Percentiles rank a stretch among this genome's conserved stretches.
phyloP scores from a whole-genome alignment of 2,888 invertebrate species.

The Selenia dentaria region DNA sequence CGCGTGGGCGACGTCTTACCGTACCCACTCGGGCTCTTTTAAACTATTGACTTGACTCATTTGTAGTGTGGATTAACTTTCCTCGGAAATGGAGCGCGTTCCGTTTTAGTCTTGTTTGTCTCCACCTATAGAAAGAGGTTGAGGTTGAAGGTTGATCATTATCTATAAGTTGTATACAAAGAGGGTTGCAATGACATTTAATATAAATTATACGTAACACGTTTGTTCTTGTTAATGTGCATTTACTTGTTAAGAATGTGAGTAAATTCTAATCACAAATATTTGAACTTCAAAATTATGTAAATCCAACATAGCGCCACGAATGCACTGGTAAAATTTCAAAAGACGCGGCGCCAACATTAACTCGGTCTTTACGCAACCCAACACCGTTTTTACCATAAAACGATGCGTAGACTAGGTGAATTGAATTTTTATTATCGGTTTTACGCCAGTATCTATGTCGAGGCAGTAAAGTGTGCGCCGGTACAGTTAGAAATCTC shows the following conservation, averaged over 20 bases:
- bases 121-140: slow-evolving; percentile 25
- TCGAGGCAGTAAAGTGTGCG: slow-evolving; percentile 51
- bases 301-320: slow-evolving; percentile 25
- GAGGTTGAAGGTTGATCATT: slow-evolving; percentile 24
- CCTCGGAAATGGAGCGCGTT: slow-evolving; percentile 27
- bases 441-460: slow-evolving; percentile 55
- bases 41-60: slow-evolving; percentile 3
- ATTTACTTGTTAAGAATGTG: no score
- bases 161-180: slow-evolving; percentile 29
- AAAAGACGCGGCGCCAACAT: slow-evolving; percentile 55
- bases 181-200: slow-evolving; percentile 17
- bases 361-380: slow-evolving; percentile 49
- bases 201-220: slow-evolving; percentile 1
- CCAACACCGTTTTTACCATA: slow-evolving; percentile 50
- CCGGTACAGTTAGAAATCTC: slow-evolving; percentile 75
- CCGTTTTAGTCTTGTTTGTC: slow-evolving; percentile 15
- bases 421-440: slow-evolving; percentile 71
- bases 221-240: slow-evolving; percentile 3
- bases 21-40: slow-evolving; percentile 8
- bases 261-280: slow-evolving; percentile 19
- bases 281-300: slow-evolving; percentile 34
- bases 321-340: slow-evolving; percentile 47
- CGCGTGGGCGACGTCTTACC: slow-evolving; percentile 22
- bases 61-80: slow-evolving; percentile 22
- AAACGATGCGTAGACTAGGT: slow-evolving; percentile 47